phyloP scores from a whole-genome alignment of 2,797 vertebrate genomes.

The Euphonia xanthogaster region DNA sequence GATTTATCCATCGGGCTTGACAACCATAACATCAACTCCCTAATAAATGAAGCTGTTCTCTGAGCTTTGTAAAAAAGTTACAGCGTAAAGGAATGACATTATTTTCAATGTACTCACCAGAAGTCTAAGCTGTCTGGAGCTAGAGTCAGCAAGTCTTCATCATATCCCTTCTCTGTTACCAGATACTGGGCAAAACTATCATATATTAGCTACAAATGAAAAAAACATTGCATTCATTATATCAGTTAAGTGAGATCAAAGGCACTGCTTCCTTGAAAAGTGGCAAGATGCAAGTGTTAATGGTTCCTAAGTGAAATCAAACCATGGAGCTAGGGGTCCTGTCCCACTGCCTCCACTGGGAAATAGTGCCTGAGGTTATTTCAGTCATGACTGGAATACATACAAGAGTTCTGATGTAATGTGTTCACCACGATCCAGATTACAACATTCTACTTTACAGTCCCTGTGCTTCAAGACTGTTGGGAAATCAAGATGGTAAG shows the following conservation, averaged over 20 bases:
- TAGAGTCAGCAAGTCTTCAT: slow-evolving; percentile 85
- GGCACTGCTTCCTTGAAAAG: neutral
- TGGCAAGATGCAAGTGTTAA: accelerated
- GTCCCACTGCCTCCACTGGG: neutral
- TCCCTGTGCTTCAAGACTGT: neutral
- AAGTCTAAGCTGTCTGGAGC: slow-evolving; percentile 90
- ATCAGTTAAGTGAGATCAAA: neutral
- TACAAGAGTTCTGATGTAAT: neutral
- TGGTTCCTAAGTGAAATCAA: neutral
- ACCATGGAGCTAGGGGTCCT: neutral
- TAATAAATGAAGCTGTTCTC: neutral
- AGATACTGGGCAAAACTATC: slow-evolving; percentile 91
- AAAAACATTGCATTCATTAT: neutral
- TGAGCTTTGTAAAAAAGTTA: neutral
- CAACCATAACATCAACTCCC: neutral
- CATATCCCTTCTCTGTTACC: slow-evolving; percentile 90
- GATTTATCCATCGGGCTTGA: neutral
- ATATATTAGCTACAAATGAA: slow-evolving; percentile 88
- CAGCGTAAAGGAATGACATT: neutral
- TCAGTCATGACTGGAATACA: neutral
- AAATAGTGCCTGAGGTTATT: neutral
- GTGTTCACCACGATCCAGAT: neutral
- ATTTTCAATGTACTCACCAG: slow-evolving; percentile 81
- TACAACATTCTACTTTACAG: neutral
- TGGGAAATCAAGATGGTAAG: neutral